Conservation (phyloP, 2,113 vertebrate species). For the Cephalopterus ornatus region DNA sequence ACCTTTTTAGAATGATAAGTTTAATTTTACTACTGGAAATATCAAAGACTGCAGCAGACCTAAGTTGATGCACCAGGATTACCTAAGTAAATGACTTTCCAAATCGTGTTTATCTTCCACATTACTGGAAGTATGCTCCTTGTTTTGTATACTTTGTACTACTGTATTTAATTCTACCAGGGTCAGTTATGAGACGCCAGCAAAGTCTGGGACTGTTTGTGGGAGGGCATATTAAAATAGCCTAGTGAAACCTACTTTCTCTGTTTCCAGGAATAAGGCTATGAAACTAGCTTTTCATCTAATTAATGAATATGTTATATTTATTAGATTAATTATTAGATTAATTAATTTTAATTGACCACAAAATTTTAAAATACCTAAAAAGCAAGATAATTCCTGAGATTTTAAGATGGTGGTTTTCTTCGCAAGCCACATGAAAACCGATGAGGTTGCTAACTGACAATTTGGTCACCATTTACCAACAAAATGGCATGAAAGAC, state of each 20-base stretch:
- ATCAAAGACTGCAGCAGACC: neutral
- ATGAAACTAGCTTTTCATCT: neutral
- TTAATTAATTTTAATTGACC: neutral
- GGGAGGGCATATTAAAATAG: neutral
- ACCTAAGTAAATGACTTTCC: neutral
- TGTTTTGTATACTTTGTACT: neutral
- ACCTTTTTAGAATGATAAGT: neutral
- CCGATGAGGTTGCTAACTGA: neutral
- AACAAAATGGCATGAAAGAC: neutral
- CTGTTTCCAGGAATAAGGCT: neutral
- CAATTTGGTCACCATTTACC: neutral
- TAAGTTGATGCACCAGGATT: neutral
- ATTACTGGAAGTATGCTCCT: neutral
- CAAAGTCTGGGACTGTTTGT: neutral
- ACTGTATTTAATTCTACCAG: neutral
- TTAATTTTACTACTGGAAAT: neutral
- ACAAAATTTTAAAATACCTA: neutral
- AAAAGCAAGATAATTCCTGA: neutral
- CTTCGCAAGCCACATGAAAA: neutral
- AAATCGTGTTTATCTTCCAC: neutral
- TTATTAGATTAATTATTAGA: neutral
- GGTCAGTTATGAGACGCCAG: neutral
- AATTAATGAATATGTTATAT: neutral
- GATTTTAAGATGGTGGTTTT: neutral
- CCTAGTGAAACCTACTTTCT: neutral